Base-by-base conservation (phyloP, 2,888 invertebrate species). In the Slavum lentiscoides region DNA sequence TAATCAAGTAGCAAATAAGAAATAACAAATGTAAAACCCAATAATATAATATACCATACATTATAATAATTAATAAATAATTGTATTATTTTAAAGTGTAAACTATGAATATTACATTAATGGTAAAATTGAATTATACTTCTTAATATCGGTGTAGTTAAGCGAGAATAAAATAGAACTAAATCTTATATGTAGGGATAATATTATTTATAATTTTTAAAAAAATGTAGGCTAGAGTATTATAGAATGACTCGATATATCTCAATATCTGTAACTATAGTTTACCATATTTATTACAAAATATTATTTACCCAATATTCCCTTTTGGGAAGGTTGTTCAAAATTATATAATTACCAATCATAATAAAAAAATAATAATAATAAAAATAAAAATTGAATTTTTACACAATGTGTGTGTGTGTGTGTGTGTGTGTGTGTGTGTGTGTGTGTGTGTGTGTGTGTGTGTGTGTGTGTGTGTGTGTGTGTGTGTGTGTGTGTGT, bases 201-300 rank as follows among this genome's bases (percentile, higher is more conserved):
- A 66, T 55, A 66, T 15, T 17, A 13, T 37, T 74, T 55, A 37
- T 74, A 55, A 66, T 23, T 19, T n/a, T 58, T 66, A 21, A 37
- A 64, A 64, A 55, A 37, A 11, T 49, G 66, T 55, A 58, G n/a
- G 13, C 62, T 74, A 66, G 21, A 39, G 39, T 19, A 74, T 66
- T 39, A 74, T 23, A 74, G 21, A 64, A 74, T 66, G 39, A 74
- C 39, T 74, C 53, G 30, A 64, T 30, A 13, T 37, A 55, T 39
- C 23, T 70, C 19, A 30, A 64, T n/a, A 49, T 49, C 11, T 55
- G 11, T 64, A 43, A 74, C 30, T 53, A 53, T 37, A 23, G 64
- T 19, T 30, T 13, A 53, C 9, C n/a, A 8, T 64, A 43, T 19
- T 55, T 30, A 55, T 39, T 39, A 21, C n/a, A 55, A 37, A 64